Conservation (phyloP, 2,888 invertebrate species). For the Baccha elongata region DNA sequence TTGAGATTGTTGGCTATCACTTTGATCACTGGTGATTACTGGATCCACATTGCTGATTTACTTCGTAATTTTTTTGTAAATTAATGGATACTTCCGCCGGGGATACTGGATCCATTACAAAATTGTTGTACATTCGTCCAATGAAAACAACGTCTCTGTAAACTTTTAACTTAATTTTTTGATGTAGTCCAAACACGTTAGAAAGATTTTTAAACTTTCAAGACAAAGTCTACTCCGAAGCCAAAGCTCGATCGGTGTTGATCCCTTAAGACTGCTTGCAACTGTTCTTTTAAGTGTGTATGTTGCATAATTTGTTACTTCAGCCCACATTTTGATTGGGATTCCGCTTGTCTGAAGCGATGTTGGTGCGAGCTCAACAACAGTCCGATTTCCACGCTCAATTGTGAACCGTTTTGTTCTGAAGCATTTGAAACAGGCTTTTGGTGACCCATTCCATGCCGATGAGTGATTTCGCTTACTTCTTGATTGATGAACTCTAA, state of each 20-base stretch:
- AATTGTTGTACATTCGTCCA: neutral
- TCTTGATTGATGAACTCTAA: constrained; percentile 25
- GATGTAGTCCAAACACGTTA: neutral
- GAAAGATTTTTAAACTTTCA: neutral
- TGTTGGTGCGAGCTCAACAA: constrained; percentile 56
- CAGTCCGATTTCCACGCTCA: constrained; percentile 54
- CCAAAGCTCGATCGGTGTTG: constrained; percentile 12
- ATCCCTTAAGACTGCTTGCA: neutral
- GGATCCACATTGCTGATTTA: neutral
- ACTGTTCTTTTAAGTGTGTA: constrained; percentile 55
- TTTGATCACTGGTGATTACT: neutral
- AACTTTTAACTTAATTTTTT: neutral
- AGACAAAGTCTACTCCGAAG: neutral
- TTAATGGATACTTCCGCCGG: neutral
- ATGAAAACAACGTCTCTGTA: neutral
- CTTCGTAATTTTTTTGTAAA: neutral
- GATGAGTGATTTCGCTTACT: constrained; percentile 1
- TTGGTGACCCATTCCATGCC: constrained; percentile 43
- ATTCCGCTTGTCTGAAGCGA: constrained; percentile 63
- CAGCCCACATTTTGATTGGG: constrained; percentile 77
- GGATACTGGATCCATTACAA: neutral
- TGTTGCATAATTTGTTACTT: constrained; percentile 77
- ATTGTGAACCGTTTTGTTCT: constrained; percentile 64
- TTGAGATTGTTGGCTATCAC: neutral
- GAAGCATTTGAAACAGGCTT: constrained; percentile 51